Percentiles rank a stretch among this genome's conserved stretches.
phyloP scores from a whole-genome alignment of 2,888 invertebrate species.

The Leptinotarsa rubiginosa region DNA sequence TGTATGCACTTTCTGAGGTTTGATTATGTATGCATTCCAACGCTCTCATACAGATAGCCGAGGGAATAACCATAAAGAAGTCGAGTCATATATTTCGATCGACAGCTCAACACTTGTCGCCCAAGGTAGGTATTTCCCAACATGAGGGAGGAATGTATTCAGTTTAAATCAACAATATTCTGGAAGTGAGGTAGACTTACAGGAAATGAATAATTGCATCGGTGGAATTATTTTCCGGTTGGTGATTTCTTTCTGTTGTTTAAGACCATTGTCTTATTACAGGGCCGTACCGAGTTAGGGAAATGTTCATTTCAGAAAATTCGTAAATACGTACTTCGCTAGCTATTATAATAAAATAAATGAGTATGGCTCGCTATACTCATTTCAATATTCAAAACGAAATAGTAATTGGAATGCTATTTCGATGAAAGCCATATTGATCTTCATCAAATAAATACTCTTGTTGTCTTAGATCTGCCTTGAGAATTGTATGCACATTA shows the following conservation, averaged over 20 bases:
- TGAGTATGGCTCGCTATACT: no score
- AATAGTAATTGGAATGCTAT: no score
- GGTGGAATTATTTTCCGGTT: slow-evolving; percentile 63
- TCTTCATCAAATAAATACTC: no score
- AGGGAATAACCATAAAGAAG: background rate
- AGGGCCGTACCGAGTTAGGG: slow-evolving; percentile 28
- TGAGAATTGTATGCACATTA: no score
- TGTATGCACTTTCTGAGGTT: background rate
- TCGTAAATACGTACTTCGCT: background rate
- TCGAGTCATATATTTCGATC: slow-evolving; percentile 4
- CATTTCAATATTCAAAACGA: no score
- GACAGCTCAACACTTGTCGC: slow-evolving; percentile 10
- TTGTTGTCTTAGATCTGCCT: no score
- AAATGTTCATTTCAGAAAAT: background rate
- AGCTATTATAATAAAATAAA: no score
- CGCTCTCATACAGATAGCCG: background rate
- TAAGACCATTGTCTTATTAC: slow-evolving; percentile 38
- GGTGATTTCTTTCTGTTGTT: slow-evolving; percentile 60
- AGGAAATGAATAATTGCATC: slow-evolving; percentile 63
- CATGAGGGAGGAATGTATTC: slow-evolving; percentile 17
- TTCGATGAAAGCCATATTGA: no score
- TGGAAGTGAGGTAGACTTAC: slow-evolving; percentile 55
- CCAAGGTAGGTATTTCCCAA: slow-evolving; percentile 12
- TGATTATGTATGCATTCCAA: background rate
- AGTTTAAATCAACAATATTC: slow-evolving; percentile 37